These are phyloP conservation scores for Vanessa atalanta DNA, from an alignment of 1,140 invertebrate genomes.

Conservation along the genomic window DNA sequence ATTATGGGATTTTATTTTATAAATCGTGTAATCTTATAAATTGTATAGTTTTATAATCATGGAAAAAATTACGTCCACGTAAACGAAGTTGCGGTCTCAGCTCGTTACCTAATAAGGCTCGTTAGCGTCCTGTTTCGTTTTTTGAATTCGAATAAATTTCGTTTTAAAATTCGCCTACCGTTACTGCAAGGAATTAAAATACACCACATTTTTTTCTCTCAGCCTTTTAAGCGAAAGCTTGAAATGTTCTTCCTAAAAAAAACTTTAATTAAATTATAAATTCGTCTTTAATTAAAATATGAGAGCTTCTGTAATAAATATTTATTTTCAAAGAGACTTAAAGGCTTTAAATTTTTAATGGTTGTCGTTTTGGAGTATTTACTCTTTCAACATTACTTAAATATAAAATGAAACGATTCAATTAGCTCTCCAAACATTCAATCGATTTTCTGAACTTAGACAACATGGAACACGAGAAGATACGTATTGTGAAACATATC, in stretches of 20 bases:
- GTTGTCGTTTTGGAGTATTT: slow-evolving; percentile 1
- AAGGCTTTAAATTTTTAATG: background rate
- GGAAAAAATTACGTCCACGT: background rate
- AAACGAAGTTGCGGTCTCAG: background rate
- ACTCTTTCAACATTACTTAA: background rate
- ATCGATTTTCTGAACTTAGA: too few relatives aligned
- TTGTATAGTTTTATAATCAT: background rate
- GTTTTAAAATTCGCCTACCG: slow-evolving; percentile 6
- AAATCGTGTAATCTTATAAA: too few relatives aligned
- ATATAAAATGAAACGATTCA: too few relatives aligned
- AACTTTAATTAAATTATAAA: slow-evolving; percentile 22
- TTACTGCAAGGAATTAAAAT: slow-evolving; percentile 9
- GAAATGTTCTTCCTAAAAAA: slow-evolving; percentile 19
- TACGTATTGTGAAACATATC: too few relatives aligned
- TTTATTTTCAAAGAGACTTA: slow-evolving; percentile 11
- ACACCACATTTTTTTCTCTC: slow-evolving; percentile 11
- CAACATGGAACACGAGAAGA: too few relatives aligned
- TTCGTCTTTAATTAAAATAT: slow-evolving; percentile 26
- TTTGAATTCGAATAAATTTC: slow-evolving; percentile 6
- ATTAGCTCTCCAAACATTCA: background rate
- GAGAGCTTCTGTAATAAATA: slow-evolving; percentile 14
- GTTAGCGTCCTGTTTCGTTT: background rate
- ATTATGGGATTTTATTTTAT: too few relatives aligned
- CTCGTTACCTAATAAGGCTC: background rate
- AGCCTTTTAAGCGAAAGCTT: slow-evolving; percentile 12